These are phyloP conservation scores for Gobio occitaniae DNA, from an alignment of 2,797 vertebrate genomes.

Conservation along the genomic window DNA sequence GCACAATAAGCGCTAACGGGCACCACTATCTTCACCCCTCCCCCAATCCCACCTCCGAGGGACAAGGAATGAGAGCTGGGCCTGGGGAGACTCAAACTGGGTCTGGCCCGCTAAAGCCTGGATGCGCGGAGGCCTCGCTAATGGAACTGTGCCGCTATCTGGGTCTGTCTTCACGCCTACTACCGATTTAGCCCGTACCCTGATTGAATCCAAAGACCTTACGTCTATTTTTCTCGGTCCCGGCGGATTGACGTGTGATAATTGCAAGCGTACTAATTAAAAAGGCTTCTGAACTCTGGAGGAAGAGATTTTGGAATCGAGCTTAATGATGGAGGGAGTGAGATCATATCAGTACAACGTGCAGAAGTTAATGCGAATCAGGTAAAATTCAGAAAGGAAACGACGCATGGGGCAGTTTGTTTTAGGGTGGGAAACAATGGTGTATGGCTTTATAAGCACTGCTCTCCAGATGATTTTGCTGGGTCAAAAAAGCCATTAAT, in stretches of 20 bases:
- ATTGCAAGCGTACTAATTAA: conserved; percentile 80
- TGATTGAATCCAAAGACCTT: conserved; percentile 61
- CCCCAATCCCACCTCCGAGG: conserved; percentile 38
- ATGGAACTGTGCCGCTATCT: conserved; percentile 59
- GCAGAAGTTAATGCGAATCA: conserved; percentile 33
- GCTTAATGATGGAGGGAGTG: conserved; percentile 4
- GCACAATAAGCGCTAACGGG: conserved; percentile 38
- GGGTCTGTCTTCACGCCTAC: conserved; percentile 61
- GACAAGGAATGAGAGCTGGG: conserved; percentile 27
- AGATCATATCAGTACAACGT: conserved; percentile 40
- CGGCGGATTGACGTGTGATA: conserved; percentile 71
- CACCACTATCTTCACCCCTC: conserved; percentile 25
- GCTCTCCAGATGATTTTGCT: conserved; percentile 3
- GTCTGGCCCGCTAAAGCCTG: conserved; percentile 46
- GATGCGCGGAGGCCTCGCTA: conserved; percentile 25
- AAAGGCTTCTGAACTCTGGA: conserved; percentile 70
- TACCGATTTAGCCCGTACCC: conserved; percentile 61
- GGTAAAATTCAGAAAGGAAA: conserved; percentile 14
- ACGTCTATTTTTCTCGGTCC: conserved; percentile 76
- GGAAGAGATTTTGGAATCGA: conserved; percentile 49
- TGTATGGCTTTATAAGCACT: background rate
- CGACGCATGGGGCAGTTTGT: background rate
- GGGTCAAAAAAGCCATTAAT: background rate
- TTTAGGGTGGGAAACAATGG: background rate
- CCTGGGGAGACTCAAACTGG: conserved; percentile 46